These are phyloP conservation scores for Caracal caracal DNA, from an alignment of 2,113 vertebrate genomes.

Conservation along the genomic window DNA sequence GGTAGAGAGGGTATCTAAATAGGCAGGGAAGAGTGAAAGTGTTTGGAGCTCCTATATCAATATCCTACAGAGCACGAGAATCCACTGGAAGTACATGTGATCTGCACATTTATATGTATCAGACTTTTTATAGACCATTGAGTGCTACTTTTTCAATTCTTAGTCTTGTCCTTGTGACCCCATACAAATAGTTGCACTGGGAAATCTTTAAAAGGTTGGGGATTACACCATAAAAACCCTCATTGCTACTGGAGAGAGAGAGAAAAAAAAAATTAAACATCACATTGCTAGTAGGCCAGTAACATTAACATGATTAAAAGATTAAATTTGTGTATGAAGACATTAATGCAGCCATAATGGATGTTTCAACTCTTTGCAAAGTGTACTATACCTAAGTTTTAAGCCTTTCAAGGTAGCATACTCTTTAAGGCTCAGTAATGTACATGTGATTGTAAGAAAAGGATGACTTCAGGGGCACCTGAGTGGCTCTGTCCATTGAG, in stretches of 20 bases:
- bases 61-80: not conserved
- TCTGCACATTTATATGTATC: not conserved
- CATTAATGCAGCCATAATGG: not conserved
- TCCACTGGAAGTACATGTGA: not conserved
- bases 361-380: not conserved
- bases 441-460: not conserved
- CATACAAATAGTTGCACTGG: not conserved
- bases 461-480: not conserved
- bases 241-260: not conserved
- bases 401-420: constrained; percentile 26
- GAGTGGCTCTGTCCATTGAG: too few relatives aligned
- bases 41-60: not conserved
- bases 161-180: not conserved
- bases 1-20: not conserved
- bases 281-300: not conserved
- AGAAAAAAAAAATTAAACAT: not conserved
- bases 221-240: not conserved
- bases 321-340: not conserved
- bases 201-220: not conserved
- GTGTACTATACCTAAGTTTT: not conserved
- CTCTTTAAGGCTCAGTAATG: not conserved
- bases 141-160: not conserved
- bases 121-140: not conserved
- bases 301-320: not conserved
- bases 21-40: not conserved